Base-by-base conservation (phyloP, 2,113 vertebrate genomes). In the Xyliphius kryptos region DNA sequence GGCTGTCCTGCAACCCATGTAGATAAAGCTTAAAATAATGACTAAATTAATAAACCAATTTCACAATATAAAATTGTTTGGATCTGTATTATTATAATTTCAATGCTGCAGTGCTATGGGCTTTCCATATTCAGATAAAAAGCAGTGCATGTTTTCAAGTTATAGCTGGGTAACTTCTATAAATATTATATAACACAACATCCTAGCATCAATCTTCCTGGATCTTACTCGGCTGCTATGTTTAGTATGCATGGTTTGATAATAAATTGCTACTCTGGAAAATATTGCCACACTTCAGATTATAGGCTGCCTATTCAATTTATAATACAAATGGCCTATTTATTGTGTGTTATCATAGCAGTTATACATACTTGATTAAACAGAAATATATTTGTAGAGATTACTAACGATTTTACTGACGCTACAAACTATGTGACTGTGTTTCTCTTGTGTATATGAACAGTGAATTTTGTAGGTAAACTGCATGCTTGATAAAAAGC, bases 211-310 rank as follows among this genome's bases (percentile, higher is more conserved):
- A 48, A 71, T 75, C 56, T 52, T 47, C 44, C 38, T 63, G 20
- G 4, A 52, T 52, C 57, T 54, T 54, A 20, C 22, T 50, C 32
- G 52, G 15, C 41, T 49, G 48, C 22, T 55, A 50, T 58, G 26
- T n/a, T 49, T 53, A 19, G 51, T 50, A 63, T 63, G 44, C 63
- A 57, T 62, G 52, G 56, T 63, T 74, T 54, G 60, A n/a, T 66
- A 75, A 72, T 66, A 59, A 67, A 75, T 75, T 52, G 63, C 61
- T 69, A 62, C 60, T 46, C 17, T 21, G 56, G 43, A 58, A 69
- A 69, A 63, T 75, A 71, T 69, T 66, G 66, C 73, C 44, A 60
- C 69, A 71, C 64, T 74, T 65, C 56, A 75, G 63, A 75, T 72
- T 72, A 72, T 56, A 66, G 62, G 57, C 52, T 62, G 66, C 53